Conservation (phyloP, 2,888 invertebrate species). For the Spialia ferax region DNA sequence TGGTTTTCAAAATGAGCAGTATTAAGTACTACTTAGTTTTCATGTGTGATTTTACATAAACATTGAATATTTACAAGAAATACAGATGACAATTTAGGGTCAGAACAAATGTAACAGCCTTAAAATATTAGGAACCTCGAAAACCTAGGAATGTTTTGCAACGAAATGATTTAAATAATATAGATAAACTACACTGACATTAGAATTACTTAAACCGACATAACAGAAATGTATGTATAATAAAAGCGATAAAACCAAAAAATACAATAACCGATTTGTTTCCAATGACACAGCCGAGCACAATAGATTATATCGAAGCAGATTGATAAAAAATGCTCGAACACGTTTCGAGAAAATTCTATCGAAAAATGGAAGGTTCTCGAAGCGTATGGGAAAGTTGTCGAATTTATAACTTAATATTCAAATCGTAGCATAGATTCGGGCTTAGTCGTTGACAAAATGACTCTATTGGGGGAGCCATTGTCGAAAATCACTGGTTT, state of each 20-base stretch:
- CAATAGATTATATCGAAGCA: slow-evolving; percentile 8
- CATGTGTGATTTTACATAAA: too few relatives aligned
- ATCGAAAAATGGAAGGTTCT: background rate
- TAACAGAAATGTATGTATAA: too few relatives aligned
- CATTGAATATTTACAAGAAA: too few relatives aligned
- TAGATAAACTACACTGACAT: too few relatives aligned
- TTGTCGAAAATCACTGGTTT: slow-evolving; percentile 61
- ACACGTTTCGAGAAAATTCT: slow-evolving; percentile 32
- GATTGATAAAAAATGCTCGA: slow-evolving; percentile 15
- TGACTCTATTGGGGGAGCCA: slow-evolving; percentile 64
- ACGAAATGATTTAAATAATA: too few relatives aligned
- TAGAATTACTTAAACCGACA: too few relatives aligned
- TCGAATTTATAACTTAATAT: slow-evolving; percentile 50
- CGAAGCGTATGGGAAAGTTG: slow-evolving; percentile 31
- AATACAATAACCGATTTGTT: slow-evolving; percentile 10
- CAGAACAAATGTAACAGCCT: too few relatives aligned
- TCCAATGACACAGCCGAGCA: slow-evolving; percentile 10
- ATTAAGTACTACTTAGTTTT: too few relatives aligned
- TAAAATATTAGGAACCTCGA: too few relatives aligned
- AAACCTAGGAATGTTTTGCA: too few relatives aligned
- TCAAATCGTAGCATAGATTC: slow-evolving; percentile 58
- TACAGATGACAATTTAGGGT: too few relatives aligned
- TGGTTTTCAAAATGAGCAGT: too few relatives aligned
- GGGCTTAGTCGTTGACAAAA: slow-evolving; percentile 55
- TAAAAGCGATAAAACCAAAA: background rate